A percentile compares a stretch with the other conserved stretches of the same genome.
Conservation (phyloP, 1,140 invertebrate species). For the Zaprionus inermis region DNA sequence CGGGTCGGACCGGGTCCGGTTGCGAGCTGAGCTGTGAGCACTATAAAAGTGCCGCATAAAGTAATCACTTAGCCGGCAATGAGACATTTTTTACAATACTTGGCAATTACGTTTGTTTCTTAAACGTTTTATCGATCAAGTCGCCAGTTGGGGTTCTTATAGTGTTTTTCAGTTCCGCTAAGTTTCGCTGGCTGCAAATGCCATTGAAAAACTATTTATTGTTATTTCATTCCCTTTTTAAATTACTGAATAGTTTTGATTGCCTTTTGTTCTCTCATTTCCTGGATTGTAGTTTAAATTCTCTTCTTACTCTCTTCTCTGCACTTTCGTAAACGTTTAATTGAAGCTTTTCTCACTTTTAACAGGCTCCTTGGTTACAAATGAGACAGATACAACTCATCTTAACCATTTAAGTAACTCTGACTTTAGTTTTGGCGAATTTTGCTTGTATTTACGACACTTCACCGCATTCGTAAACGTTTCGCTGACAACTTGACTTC, state of each 20-base stretch:
- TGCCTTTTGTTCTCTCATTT: no score
- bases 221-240: no score
- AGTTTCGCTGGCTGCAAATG: not conserved
- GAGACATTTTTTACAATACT: constrained; percentile 1
- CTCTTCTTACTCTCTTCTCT: no score
- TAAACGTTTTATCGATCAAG: not conserved
- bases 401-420: no score
- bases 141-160: not conserved
- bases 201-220: no score
- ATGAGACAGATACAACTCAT: not conserved
- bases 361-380: no score
- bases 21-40: not conserved
- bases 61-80: not conserved
- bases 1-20: not conserved
- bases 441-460: not conserved
- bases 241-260: no score
- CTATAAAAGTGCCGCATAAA: constrained; percentile 1
- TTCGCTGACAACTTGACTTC: not conserved
- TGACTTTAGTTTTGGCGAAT: no score
- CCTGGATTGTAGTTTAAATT: no score
- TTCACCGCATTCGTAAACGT: not conserved
- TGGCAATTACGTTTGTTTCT: not conserved
- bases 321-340: not conserved
- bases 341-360: no score
- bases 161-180: not conserved